Evolutionary conservation across 2,888 invertebrate genomes (phyloP).

Genomic region (Phyllotreta cruciferae): DNA sequence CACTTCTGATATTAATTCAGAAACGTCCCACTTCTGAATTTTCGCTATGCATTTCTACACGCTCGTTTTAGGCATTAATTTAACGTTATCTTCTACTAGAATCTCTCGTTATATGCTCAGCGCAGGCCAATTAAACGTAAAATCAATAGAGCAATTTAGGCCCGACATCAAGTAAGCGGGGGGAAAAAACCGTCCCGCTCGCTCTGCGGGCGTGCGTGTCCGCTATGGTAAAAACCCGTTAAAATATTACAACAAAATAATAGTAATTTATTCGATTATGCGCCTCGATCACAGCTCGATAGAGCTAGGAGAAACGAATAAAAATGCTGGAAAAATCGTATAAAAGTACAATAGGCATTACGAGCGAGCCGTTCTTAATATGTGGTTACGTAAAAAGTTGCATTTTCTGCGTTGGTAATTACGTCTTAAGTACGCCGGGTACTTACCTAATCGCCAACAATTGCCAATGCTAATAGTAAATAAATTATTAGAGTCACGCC

Average conservation of each 20-base stretch:
- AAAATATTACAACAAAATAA: constrained; percentile 17
- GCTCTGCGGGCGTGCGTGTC: no score
- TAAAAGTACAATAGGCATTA: constrained; percentile 22
- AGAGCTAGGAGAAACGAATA: no score
- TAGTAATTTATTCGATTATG: constrained; percentile 17
- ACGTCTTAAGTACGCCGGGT: constrained; percentile 32
- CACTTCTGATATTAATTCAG: no score
- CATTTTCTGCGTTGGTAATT: constrained; percentile 29
- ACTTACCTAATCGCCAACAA: constrained; percentile 36
- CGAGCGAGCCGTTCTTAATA: constrained; percentile 20
- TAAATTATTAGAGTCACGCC: constrained; percentile 39
- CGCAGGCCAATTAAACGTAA: no score
- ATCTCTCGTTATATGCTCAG: no score
- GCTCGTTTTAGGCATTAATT: background rate
- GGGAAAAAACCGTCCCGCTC: no score
- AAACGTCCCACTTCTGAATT: no score
- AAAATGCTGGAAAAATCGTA: constrained; percentile 15
- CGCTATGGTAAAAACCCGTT: constrained; percentile 6
- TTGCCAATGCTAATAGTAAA: constrained; percentile 36
- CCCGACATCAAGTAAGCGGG: no score
- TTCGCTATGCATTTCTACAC: background rate
- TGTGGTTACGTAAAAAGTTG: constrained; percentile 21
- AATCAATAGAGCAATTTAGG: no score
- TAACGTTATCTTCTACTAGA: background rate
- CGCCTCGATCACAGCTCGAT: background rate